Evolutionary conservation across 2,797 vertebrate species (phyloP).

Genomic region (Girardinus metallicus): DNA sequence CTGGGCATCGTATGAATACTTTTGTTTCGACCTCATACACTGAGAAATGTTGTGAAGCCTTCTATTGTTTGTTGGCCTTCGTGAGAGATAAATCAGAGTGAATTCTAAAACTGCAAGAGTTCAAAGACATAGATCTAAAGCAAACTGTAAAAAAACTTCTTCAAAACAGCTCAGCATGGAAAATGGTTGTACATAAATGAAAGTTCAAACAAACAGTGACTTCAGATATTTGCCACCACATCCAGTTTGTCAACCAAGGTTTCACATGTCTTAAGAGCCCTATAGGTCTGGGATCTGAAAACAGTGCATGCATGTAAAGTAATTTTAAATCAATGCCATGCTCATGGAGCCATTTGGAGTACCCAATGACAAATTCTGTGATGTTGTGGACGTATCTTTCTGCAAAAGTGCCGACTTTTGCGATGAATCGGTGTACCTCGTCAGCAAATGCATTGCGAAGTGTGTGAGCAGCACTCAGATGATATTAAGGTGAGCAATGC

Average conservation of each 20-base stretch:
- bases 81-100: not conserved
- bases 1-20: not conserved
- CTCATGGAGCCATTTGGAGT: conserved; percentile 44
- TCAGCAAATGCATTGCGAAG: conserved; percentile 31
- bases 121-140: not conserved
- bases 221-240: conserved; percentile 34
- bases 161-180: conserved; percentile 22
- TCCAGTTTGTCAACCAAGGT: conserved; percentile 25
- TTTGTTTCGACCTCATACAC: conserved; percentile 10
- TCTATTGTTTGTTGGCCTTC: conserved; percentile 17
- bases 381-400: conserved; percentile 46
- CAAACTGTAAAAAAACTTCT: not conserved
- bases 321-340: conserved; percentile 62
- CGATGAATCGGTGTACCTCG: conserved; percentile 43
- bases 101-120: conserved; percentile 2
- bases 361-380: conserved; percentile 49
- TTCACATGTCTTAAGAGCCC: conserved; percentile 42
- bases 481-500: conserved; percentile 5
- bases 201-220: conserved; percentile 26
- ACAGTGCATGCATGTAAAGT: conserved; percentile 37
- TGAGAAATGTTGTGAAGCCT: conserved; percentile 14
- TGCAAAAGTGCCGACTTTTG: conserved; percentile 34
- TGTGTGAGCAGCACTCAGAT: conserved; percentile 24
- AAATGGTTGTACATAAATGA: conserved; percentile 10
- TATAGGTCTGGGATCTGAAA: conserved; percentile 27